Conservation (phyloP, 2,113 vertebrate species). For the Strix aluco region DNA sequence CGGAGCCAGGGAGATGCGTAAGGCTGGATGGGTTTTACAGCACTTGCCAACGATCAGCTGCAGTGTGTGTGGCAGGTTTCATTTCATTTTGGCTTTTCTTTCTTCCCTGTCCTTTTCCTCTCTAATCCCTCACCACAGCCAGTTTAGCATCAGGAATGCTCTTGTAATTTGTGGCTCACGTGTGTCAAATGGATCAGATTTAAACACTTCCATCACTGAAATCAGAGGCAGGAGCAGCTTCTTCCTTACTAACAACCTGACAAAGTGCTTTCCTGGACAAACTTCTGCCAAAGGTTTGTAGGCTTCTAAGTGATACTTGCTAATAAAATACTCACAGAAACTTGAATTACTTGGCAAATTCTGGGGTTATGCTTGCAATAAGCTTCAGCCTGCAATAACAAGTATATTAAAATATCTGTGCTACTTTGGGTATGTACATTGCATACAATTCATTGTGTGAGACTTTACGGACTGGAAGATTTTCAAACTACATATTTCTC, state of each 20-base stretch:
- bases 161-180: not conserved
- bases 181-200: not conserved
- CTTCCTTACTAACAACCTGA: not conserved
- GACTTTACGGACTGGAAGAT: not conserved
- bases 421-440: not conserved
- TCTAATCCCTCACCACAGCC: not conserved
- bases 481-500: not conserved
- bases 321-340: conserved; percentile 2
- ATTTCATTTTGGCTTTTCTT: not conserved
- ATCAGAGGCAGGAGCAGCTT: not conserved
- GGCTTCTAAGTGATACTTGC: not conserved
- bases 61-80: not conserved
- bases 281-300: not conserved
- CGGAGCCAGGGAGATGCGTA: not conserved
- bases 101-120: not conserved
- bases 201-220: not conserved
- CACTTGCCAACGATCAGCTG: not conserved
- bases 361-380: not conserved
- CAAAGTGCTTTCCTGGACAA: not conserved
- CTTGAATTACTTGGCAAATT: not conserved
- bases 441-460: not conserved
- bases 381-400: not conserved
- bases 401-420: not conserved
- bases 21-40: not conserved
- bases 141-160: not conserved